Conservation (phyloP, 2,888 invertebrate genomes). For the Drosophila mayaguana region DNA sequence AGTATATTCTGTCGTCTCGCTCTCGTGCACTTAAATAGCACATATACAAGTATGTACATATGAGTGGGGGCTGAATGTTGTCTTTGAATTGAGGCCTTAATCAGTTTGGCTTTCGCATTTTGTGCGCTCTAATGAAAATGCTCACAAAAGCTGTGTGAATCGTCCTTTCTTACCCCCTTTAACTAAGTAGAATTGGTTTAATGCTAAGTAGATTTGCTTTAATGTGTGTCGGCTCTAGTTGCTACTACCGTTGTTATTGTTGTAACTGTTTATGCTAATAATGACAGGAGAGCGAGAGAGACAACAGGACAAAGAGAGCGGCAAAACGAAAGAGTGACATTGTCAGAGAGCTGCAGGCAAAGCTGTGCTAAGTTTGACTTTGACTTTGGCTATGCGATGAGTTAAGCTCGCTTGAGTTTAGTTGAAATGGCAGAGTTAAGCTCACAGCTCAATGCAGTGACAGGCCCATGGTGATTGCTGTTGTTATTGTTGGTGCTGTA, state of each 20-base stretch:
- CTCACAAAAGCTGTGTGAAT: slow-evolving; percentile 39
- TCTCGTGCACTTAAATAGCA: slow-evolving; percentile 33
- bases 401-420: slow-evolving; percentile 52
- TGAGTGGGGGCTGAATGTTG: slow-evolving; percentile 37
- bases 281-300: background rate
- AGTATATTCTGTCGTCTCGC: slow-evolving; percentile 21
- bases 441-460: slow-evolving; percentile 56
- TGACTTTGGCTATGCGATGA: slow-evolving; percentile 45
- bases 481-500: slow-evolving; percentile 3
- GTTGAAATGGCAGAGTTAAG: slow-evolving; percentile 55
- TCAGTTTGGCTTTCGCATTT: slow-evolving; percentile 77
- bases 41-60: slow-evolving; percentile 6
- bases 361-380: slow-evolving; percentile 40
- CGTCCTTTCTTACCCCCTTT: slow-evolving; percentile 1
- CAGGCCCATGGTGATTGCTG: slow-evolving; percentile 31
- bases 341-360: slow-evolving; percentile 12
- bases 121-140: slow-evolving; percentile 63
- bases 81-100: slow-evolving; percentile 71
- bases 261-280: slow-evolving; percentile 45
- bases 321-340: background rate
- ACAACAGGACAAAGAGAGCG: background rate
- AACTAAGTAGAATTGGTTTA: slow-evolving; percentile 71
- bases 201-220: slow-evolving; percentile 73
- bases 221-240: slow-evolving; percentile 45
- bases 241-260: slow-evolving; percentile 8